Base-by-base conservation (phyloP, 2,888 invertebrate genomes). In the Apoda limacodes region DNA sequence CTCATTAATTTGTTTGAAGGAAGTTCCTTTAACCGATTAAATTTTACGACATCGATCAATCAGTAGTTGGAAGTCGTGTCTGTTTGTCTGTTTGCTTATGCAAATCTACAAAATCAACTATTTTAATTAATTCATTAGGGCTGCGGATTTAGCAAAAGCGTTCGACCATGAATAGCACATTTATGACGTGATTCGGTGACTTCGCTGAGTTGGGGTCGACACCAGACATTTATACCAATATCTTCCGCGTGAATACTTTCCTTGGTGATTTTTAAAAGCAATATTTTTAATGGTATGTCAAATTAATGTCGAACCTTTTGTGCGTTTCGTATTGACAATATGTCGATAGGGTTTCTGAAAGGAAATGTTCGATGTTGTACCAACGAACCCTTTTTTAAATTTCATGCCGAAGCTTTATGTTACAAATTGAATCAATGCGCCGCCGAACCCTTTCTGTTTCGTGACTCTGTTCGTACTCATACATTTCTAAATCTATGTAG, bases 251-350 rank as follows among this genome's bases (percentile, higher is more conserved):
- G 70, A 65, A 52, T 67, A 52, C 55, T 53, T 60, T 50, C 50
- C 50, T 53, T 53, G 55, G 52, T 59, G 61, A 68, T 68, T 68
- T 67, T 65, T 63, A 60, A 62, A 68, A 67, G 72, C 62, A 67
- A 78, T 74, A 71, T 68, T 70, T 71, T 74, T 75, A 76, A 78
- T 75, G 71, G 68, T 68, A 72, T 62, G 76, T 76, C 78, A 72
- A 74, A 75, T 78, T 76, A 75, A 71, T 69, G 70, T 76, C 68
- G 60, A 61, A 60, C 52, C 69, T 50, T 65, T 76, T 75, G 69
- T 76, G 49, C 37, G 40, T 48, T 45, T 43, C 46, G 45, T 66
- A 75, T 75, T 59, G 71, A 60, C 72, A 75, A 72, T 74, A 68
- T 72, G 74, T 71, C 78, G 69, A 78, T 75, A 65, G 74, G 69